Percentiles rank a stretch among this genome's conserved stretches.
These are phyloP conservation scores for Rhynchonycteris naso DNA, from an alignment of 2,797 vertebrate genomes.

Conservation along the genomic window DNA sequence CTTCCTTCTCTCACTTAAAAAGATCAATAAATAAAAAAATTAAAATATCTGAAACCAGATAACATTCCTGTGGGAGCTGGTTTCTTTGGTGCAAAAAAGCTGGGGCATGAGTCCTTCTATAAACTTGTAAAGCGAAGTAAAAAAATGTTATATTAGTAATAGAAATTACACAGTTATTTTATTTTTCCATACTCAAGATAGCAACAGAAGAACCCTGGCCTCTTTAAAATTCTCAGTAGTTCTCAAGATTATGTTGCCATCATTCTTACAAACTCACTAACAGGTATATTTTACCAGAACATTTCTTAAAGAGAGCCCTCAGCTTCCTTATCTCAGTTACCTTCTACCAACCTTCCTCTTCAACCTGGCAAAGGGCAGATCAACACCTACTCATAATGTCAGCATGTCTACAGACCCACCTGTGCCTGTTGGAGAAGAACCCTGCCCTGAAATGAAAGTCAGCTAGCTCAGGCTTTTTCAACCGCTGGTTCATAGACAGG, in stretches of 20 bases:
- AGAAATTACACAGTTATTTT: slow-evolving; percentile 29
- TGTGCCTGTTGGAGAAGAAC: slow-evolving; percentile 24
- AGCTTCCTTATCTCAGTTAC: slow-evolving; percentile 36
- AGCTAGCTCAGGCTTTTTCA: not conserved
- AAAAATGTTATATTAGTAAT: not conserved
- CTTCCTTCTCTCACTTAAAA: too few species aligned
- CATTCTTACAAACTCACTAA: slow-evolving; percentile 58
- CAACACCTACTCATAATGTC: slow-evolving; percentile 49
- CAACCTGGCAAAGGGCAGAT: slow-evolving; percentile 64
- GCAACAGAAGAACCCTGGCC: not conserved
- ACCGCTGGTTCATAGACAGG: too few species aligned
- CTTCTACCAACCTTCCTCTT: slow-evolving; percentile 68
- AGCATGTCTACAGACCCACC: slow-evolving; percentile 19
- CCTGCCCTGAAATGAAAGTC: slow-evolving; percentile 52
- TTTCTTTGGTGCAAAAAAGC: not conserved
- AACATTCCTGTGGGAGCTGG: not conserved
- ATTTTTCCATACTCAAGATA: slow-evolving; percentile 49
- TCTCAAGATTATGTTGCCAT: slow-evolving; percentile 27
- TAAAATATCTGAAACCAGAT: not conserved
- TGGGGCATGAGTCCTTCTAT: not conserved
- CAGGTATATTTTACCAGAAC: slow-evolving; percentile 68
- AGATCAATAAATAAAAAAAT: not conserved
- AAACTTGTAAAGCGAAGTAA: slow-evolving; percentile 2
- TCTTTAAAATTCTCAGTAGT: slow-evolving; percentile 41
- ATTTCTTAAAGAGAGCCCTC: slow-evolving; percentile 40